Percentiles rank a stretch among this genome's conserved stretches.
Evolutionary conservation across 2,888 invertebrate species (phyloP).

Genomic region (Latheticus oryzae): DNA sequence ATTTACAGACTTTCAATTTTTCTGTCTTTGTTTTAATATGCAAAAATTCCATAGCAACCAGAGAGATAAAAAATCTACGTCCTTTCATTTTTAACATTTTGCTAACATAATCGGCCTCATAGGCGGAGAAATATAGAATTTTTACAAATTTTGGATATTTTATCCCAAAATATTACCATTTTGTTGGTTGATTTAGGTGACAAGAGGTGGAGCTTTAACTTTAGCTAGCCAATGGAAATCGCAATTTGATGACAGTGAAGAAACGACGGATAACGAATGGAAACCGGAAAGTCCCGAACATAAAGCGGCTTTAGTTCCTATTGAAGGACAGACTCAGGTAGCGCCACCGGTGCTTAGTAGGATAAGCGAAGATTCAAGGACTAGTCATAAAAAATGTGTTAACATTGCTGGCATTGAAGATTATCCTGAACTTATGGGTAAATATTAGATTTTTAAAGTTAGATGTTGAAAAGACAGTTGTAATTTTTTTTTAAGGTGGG

Average conservation of each 20-base stretch:
- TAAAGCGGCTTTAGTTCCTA: conserved; percentile 59
- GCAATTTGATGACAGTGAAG: conserved; percentile 95
- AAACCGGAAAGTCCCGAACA: conserved; percentile 83
- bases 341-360: conserved; percentile 60
- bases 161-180: too few relatives aligned
- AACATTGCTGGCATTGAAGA: conserved; percentile 86
- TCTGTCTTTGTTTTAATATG: too few relatives aligned
- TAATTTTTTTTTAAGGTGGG: conserved; percentile 54
- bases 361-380: conserved; percentile 70
- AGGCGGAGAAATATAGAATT: too few relatives aligned
- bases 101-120: too few relatives aligned
- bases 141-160: too few relatives aligned
- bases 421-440: conserved; percentile 73
- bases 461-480: background rate
- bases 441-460: conserved; percentile 35
- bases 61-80: too few relatives aligned
- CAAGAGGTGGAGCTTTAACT: conserved; percentile 89
- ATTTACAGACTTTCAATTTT: too few relatives aligned
- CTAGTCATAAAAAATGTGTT: conserved; percentile 70
- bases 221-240: conserved; percentile 96
- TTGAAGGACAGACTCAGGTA: conserved; percentile 47
- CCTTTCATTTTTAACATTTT: too few relatives aligned
- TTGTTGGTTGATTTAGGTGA: too few relatives aligned
- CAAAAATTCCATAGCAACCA: too few relatives aligned
- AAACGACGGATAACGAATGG: conserved; percentile 95